Evolutionary conservation across 1,140 invertebrate genomes (phyloP), one percentile per base, ranked within the genome.

Genomic region (Schlechtendalia chinensis): DNA sequence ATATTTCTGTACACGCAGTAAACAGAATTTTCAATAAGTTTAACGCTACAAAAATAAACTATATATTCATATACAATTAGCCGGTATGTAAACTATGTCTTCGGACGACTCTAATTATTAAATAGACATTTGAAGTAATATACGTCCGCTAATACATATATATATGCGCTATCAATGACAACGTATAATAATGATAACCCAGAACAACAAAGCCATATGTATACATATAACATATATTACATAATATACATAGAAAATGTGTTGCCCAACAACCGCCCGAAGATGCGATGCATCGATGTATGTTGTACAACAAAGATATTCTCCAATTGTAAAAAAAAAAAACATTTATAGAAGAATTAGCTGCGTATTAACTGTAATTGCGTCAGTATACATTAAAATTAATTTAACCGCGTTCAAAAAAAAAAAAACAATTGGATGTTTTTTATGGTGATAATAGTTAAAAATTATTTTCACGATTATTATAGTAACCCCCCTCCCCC

Each of bases 261-360:
- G 72, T 77, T 61, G 16, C n/a, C 29, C 6, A 58, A 75, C 32
- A 45, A 39, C 19, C 27, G 56, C 74, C 29, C n/a, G 32, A 59
- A 59, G 56, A 56, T 24, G 45, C 45, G 32, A 32, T 17, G 32
- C 32, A 45, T 54, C 6, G n/a, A 58, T 58, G 14, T 47, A 47
- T 24, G 32, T 45, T 39, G n/a, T 59, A 50, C 12, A 24, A 45
- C 72, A 39, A 58, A 32, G 29, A 45, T 77, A 17, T 77, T 77
- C 74, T 59, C 29, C 45, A 77, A 77, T 77, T 77, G 56, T 17
- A 45, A n/a, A 61, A 29, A 71, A 39, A n/a, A n/a, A n/a, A 72
- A 72, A 72, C 29, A 72, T 45, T 45, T 10, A 45, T 45, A 45
- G 4, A 45, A 45, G 39, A 45, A 45, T n/a, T n/a, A n/a, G n/a